phyloP scores from a whole-genome alignment of 1,140 invertebrate species.

The Hylaeus volcanicus region DNA sequence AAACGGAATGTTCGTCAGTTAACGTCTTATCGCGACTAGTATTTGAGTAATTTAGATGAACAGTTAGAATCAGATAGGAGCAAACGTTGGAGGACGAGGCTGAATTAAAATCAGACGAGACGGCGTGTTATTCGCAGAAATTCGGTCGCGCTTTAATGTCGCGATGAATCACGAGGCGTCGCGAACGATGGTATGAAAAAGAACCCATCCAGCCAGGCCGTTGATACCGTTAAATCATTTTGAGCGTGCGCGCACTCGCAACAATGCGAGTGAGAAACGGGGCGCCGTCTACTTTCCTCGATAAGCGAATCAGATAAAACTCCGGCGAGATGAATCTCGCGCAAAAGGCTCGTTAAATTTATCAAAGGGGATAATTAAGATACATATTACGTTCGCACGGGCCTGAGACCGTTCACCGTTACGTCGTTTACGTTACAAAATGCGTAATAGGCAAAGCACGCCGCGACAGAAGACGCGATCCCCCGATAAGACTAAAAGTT shows the following conservation, averaged over 20 bases:
- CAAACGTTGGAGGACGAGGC: neutral
- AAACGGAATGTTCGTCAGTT: too few relatives aligned
- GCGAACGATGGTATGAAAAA: neutral
- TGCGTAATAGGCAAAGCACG: conserved; percentile 18
- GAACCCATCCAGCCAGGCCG: neutral
- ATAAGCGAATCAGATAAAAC: conserved; percentile 40
- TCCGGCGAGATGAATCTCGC: conserved; percentile 34
- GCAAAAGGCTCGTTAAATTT: conserved; percentile 40
- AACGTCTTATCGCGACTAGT: too few relatives aligned
- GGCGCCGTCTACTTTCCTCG: neutral
- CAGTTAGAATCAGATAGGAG: neutral
- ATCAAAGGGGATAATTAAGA: conserved; percentile 41
- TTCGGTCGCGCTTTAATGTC: neutral
- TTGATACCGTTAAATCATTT: conserved; percentile 48
- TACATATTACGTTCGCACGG: conserved; percentile 44
- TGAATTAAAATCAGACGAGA: neutral
- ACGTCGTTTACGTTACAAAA: conserved; percentile 45
- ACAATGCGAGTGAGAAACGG: conserved; percentile 27
- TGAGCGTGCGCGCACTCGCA: neutral
- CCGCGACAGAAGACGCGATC: conserved; percentile 8
- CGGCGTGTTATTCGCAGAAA: neutral
- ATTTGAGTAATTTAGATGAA: too few relatives aligned
- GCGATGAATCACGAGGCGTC: neutral
- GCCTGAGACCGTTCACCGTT: conserved; percentile 31
- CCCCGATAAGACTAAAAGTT: neutral